Evolutionary conservation across 2,888 invertebrate genomes (phyloP), one percentile per base, ranked within the genome.

Genomic region (Coenonympha glycerion): DNA sequence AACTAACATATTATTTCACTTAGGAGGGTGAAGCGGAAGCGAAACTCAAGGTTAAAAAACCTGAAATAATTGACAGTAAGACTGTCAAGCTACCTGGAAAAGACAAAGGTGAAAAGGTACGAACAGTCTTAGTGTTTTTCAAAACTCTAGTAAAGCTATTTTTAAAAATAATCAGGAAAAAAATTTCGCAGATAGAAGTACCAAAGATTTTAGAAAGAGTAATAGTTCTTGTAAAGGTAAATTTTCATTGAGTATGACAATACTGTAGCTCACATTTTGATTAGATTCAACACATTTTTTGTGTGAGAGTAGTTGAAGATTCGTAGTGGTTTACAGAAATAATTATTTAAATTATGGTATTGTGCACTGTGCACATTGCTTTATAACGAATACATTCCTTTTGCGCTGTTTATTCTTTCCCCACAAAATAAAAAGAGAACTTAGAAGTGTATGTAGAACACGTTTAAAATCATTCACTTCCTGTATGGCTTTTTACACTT

Each of bases 1-100:
- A 50, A 39, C 47, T 24, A n/a, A n/a, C n/a, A n/a, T n/a, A n/a
- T n/a, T 34, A 48, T 49, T 53, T 52, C 41, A 37, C 31, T 46
- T 78, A 87, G 87, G 85, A 79, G 63, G 86, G 63, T 57, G 71
- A 81, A 62, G 86, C 81, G 54, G 85, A 77, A 66, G 86, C 87
- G n/a, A 77, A 85, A 63, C 79, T 87, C 54, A 84, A 69, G 53
- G 66, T 87, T 68, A 85, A 85, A 69, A 87, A 82, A 73, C 83
- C 85, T 24, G 87, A 87, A 72, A 69, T 87, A 34, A 71, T 87
- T 54, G 86, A 86, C 53, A 81, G 84, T 41, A 79, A 79, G 66
- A 86, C 85, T 54, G 61, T 87, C 66, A 85, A 85, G 65, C 73
- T 80, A 64, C 86, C 84, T 53, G 66, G 76, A 53, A 86, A 82